phyloP scores from a whole-genome alignment of 2,888 invertebrate species.

The Smittia aterrima region DNA sequence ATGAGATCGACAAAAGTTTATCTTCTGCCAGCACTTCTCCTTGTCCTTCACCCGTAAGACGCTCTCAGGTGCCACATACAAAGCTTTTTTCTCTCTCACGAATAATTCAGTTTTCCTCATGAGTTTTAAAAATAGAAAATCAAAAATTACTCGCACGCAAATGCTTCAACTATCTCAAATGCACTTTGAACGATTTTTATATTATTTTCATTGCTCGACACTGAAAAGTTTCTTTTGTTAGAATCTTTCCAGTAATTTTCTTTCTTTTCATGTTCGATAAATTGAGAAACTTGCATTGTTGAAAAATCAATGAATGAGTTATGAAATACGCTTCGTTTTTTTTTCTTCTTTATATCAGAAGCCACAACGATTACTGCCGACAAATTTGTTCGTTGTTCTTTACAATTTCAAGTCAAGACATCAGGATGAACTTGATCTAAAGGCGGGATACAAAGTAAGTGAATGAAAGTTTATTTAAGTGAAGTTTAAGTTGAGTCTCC shows the following conservation, averaged over 20 bases:
- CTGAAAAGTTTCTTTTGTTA: too few species aligned
- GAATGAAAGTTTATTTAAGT: neutral
- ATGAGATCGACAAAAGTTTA: conserved; percentile 85
- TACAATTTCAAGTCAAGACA: conserved; percentile 95
- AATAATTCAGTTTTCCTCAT: neutral
- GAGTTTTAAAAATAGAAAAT: neutral
- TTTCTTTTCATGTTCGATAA: too few species aligned
- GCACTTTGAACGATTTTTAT: neutral
- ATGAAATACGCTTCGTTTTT: neutral
- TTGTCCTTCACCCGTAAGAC: conserved; percentile 80
- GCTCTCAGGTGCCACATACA: conserved; percentile 51
- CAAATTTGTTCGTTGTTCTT: conserved; percentile 88
- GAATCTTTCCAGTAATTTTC: too few species aligned
- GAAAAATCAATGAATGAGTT: too few species aligned
- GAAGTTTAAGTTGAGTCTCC: neutral
- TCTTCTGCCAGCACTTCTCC: conserved; percentile 92
- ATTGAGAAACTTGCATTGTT: too few species aligned
- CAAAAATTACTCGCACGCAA: conserved; percentile 28
- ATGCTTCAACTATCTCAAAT: neutral
- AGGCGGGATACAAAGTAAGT: conserved; percentile 74
- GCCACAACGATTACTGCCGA: conserved; percentile 81
- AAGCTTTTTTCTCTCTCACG: neutral
- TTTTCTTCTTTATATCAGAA: conserved; percentile 58
- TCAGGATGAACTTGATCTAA: conserved; percentile 89
- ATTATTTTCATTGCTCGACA: neutral